These are phyloP conservation scores for Trematomus bernacchii DNA, from an alignment of 2,797 vertebrate species.

Conservation along the genomic window DNA sequence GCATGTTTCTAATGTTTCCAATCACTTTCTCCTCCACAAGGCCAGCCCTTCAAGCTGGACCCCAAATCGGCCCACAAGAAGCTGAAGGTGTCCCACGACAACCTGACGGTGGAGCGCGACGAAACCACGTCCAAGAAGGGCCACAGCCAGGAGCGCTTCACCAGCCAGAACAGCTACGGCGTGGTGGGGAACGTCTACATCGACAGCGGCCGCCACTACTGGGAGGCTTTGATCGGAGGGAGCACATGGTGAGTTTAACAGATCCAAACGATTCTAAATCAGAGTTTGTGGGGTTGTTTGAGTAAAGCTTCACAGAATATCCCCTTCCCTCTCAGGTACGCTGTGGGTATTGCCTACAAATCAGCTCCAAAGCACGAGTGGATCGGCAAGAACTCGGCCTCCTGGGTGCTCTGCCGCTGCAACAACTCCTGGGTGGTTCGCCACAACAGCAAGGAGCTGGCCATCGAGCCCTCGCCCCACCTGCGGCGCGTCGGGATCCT, in stretches of 20 bases:
- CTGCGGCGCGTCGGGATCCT: conserved; percentile 94
- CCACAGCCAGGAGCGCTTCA: conserved; percentile 96
- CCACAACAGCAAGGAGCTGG: conserved; percentile 96
- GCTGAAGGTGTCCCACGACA: conserved; percentile 97
- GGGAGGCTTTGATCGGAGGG: conserved; percentile 97
- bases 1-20: background rate
- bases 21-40: conserved; percentile 68
- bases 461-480: conserved; percentile 95
- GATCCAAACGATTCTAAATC: background rate
- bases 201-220: conserved; percentile 98
- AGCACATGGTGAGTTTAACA: conserved; percentile 92
- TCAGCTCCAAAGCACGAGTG: conserved; percentile 97
- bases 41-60: conserved; percentile 98
- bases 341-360: conserved; percentile 96
- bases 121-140: conserved; percentile 98
- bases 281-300: background rate
- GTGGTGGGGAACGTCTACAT: conserved; percentile 98
- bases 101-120: conserved; percentile 96
- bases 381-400: conserved; percentile 97
- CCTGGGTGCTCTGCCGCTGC: conserved; percentile 98
- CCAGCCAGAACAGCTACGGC: conserved; percentile 95
- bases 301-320: background rate
- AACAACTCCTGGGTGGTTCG: conserved; percentile 97
- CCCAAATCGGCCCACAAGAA: conserved; percentile 98
- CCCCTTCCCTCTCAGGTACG: conserved; percentile 88